Percentiles rank a stretch among this genome's conserved stretches.
Evolutionary conservation across 2,888 invertebrate genomes (phyloP).

Genomic region (Rhabditoides inermis): DNA sequence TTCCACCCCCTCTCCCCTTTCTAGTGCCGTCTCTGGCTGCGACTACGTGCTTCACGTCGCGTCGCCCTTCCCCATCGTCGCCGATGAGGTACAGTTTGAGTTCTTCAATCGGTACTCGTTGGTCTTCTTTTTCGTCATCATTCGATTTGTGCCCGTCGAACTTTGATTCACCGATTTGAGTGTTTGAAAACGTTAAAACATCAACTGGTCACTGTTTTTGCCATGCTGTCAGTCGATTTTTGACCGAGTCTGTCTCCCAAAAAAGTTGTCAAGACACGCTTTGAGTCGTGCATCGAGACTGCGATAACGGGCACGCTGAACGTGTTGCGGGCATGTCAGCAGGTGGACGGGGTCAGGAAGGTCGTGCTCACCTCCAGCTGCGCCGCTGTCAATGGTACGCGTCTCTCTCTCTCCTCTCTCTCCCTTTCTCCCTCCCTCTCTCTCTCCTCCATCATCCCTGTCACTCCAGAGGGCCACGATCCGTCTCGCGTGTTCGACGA

Average conservation of each 20-base stretch:
- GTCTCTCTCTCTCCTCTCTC: neutral
- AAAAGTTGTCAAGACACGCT: too few relatives aligned
- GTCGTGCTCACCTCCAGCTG: slow-evolving; percentile 59
- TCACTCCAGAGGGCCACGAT: slow-evolving; percentile 41
- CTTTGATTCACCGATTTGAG: too few relatives aligned
- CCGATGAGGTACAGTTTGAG: slow-evolving; percentile 42
- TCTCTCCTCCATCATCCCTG: neutral
- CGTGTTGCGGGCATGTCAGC: slow-evolving; percentile 56
- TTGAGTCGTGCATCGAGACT: slow-evolving; percentile 25
- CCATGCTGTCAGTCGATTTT: too few relatives aligned
- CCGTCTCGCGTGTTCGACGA: slow-evolving; percentile 38
- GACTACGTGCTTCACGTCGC: slow-evolving; percentile 49
- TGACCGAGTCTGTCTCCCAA: too few relatives aligned
- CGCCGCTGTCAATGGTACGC: slow-evolving; percentile 54
- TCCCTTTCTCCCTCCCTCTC: neutral
- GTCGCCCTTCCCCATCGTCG: slow-evolving; percentile 48
- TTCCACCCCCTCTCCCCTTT: neutral
- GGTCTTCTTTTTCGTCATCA: too few relatives aligned
- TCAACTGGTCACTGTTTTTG: too few relatives aligned
- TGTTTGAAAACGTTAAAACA: too few relatives aligned
- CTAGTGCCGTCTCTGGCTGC: slow-evolving; percentile 39
- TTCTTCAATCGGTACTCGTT: too few relatives aligned
- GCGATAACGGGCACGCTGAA: slow-evolving; percentile 28
- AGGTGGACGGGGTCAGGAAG: slow-evolving; percentile 55
- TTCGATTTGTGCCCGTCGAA: too few relatives aligned